phyloP scores from a whole-genome alignment of 2,888 invertebrate species.

The Torymus auratus region DNA sequence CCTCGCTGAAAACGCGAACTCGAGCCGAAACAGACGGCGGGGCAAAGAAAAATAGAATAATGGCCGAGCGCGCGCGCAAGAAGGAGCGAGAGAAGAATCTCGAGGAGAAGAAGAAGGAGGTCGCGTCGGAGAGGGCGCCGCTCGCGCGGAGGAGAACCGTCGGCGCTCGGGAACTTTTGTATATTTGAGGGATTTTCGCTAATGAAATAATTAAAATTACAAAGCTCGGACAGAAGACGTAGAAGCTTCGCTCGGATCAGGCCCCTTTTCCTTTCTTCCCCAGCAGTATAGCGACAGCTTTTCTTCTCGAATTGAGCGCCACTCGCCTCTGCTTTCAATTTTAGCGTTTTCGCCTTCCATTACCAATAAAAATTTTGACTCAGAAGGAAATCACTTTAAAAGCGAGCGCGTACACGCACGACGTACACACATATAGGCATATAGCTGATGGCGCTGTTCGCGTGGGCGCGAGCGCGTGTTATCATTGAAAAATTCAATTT shows the following conservation, averaged over 20 bases:
- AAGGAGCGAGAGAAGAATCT: neutral
- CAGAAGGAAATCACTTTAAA: constrained; percentile 18
- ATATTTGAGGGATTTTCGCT: constrained; percentile 64
- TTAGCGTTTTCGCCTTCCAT: constrained; percentile 11
- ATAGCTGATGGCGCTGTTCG: no score
- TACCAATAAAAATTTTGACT: constrained; percentile 26
- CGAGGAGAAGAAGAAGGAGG: neutral
- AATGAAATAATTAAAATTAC: constrained; percentile 68
- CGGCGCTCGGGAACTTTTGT: constrained; percentile 54
- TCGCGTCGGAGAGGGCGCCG: neutral
- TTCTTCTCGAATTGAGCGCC: neutral
- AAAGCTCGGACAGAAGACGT: constrained; percentile 57
- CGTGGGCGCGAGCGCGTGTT: neutral
- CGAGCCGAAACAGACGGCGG: constrained; percentile 37
- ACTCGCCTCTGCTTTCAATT: constrained; percentile 7
- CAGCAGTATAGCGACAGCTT: neutral
- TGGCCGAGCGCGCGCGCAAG: constrained; percentile 15
- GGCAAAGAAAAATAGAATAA: constrained; percentile 53
- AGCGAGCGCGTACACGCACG: neutral
- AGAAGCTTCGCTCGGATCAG: neutral
- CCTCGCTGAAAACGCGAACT: constrained; percentile 19
- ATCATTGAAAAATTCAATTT: constrained; percentile 35
- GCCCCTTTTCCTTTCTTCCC: constrained; percentile 1
- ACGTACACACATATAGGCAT: no score
- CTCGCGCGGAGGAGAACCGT: neutral